phyloP scores from a whole-genome alignment of 2,113 vertebrate species.

The Fulmarus glacialis region DNA sequence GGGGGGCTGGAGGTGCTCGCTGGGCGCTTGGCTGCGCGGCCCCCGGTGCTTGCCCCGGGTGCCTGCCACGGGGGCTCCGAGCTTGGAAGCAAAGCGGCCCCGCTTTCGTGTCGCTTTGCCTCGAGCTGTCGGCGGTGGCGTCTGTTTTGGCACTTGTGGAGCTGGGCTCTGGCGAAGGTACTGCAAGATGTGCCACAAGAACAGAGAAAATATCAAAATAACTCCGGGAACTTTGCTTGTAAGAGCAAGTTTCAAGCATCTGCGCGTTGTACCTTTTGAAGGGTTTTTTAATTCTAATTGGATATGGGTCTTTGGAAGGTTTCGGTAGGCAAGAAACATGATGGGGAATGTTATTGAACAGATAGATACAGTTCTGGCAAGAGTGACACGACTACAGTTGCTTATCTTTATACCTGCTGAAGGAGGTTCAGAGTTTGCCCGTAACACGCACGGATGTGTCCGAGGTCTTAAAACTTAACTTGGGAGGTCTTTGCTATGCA shows the following conservation, averaged over 20 bases:
- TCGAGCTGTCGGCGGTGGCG: not conserved
- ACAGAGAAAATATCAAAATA: rapidly evolving
- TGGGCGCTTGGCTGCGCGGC: not conserved
- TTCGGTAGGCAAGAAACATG: rapidly evolving
- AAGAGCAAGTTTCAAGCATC: not conserved
- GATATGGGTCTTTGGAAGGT: not conserved
- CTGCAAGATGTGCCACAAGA: rapidly evolving
- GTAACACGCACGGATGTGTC: rapidly evolving
- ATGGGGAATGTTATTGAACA: rapidly evolving
- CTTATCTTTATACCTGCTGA: rapidly evolving
- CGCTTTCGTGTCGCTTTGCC: not conserved
- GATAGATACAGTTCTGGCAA: rapidly evolving
- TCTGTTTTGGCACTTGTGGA: rapidly evolving
- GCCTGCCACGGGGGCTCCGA: no score
- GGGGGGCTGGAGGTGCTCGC: not conserved
- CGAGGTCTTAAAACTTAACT: rapidly evolving
- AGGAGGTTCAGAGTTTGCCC: rapidly evolving
- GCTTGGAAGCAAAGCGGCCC: no score
- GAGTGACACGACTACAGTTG: rapidly evolving
- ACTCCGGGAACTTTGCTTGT: no score
- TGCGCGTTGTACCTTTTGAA: no score
- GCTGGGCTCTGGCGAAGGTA: rapidly evolving
- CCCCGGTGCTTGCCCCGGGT: no score
- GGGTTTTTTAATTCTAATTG: rapidly evolving
- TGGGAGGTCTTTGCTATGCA: not conserved